Evolutionary conservation across 1,140 invertebrate genomes (phyloP), one percentile per base, ranked within the genome.

Genomic region (Drosophila ogumai): DNA sequence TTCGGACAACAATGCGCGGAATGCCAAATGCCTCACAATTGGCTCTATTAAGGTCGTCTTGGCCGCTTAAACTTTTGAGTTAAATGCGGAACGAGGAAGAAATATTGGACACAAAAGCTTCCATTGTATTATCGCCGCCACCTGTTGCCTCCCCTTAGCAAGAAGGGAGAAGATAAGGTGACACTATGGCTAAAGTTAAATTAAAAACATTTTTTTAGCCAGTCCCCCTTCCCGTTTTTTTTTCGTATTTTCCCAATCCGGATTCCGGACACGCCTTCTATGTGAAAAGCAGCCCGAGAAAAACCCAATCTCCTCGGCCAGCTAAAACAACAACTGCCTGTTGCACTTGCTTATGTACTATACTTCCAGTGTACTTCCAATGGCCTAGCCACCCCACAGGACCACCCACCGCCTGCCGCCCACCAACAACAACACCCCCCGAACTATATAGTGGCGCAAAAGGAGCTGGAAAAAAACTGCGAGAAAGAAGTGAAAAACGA

Each of bases 321-420:
- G 55, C 72, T 63, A 74, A 50, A 80, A 84, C 71, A 84, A 76
- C 77, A 81, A 90, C 81, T 90, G 85, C 85, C 85, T 90, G 85
- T 90, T 90, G 85, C 85, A 90, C 78, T 81, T 75, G 68, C 63
- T 76, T 85, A 86, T 85, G 47, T 86, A 75, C 78, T 80, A 17
- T 25, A 77, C 57, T 63, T 71, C 64, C 80, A 54, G 74, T 47
- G 71, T 72, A 64, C 52, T 73, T 79, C 58, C 69, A 73, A 57
- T 56, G 60, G 41, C 63, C 40, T 17, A 55, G 52, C 52, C 52
- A 34, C 52, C 52, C 52, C 52, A 3, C 34, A 25, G 3, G 19
- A 55, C 40, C 34, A 8, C 22, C 28, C 25, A 10, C 54, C 38
- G 4, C 43, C 38, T n/a, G n/a, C n/a, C n/a, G n/a, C n/a, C n/a